Base-by-base conservation (phyloP, 1,140 invertebrate genomes). In the Augochlora pura region DNA sequence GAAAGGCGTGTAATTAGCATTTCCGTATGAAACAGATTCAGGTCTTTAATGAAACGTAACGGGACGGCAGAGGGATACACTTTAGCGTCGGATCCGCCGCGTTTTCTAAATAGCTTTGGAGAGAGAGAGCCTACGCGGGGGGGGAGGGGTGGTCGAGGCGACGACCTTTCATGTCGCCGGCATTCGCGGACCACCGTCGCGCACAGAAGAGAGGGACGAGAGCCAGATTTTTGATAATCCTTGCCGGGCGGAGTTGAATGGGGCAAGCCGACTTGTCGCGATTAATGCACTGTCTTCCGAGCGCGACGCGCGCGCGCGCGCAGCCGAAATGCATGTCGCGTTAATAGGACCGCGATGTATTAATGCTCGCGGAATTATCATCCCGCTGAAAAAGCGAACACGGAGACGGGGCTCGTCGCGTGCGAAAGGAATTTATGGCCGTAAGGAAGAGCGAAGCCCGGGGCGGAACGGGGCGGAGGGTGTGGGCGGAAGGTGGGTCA, bases 331-430 rank as follows among this genome's bases (percentile, higher is more conserved):
- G 59, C 27, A 62, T 71, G 68, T 71, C 59, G 62, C 32, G 42
- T n/a, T 52, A 63, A 42, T 42, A 62, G 65, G 49, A 27, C 42
- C 54, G 25, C 25, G 32, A 32, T 49, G 46, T 62, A 78, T 72
- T 78, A 78, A 72, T 57, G 52, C 69, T 38, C 2, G 49, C 10
- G 60, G 59, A 72, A 72, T 72, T 63, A 78, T 78, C 68, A 52
- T 72, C n/a, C 72, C 54, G 60, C 64, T 78, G 76, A 78, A 78
- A 78, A 77, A 72, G 54, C 32, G 78, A 42, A 27, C 54, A 27
- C 8, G 8, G 54, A 23, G 5, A 38, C 21, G 42, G 25, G 63
- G 27, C 21, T 63, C 16, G 60, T 66, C 63, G 42, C 59, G 25
- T 46, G 66, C 49, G n/a, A 75, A 80, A 74, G 72, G 62, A 75